Evolutionary conservation across 2,113 vertebrate genomes (phyloP), one percentile per base, ranked within the genome.

Genomic region (Taxidea taxus): DNA sequence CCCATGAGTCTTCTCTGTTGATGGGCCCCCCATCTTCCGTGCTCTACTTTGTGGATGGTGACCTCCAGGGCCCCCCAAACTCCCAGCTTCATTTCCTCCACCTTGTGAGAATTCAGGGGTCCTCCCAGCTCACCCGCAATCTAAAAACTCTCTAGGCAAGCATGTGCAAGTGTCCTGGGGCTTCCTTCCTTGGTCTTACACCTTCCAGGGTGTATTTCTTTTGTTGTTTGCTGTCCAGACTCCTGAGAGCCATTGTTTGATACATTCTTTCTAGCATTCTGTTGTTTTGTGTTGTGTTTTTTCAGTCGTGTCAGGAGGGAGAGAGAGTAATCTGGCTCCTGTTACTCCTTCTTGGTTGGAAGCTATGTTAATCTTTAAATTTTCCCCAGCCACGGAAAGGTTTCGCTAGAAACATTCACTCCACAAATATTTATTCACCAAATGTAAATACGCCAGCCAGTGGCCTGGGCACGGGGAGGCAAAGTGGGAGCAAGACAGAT

Each of bases 171-270:
- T 75, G 72, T 75, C 29, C 2, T 12, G 25, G 62, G 27, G 10
- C 87, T 34, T 0, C 0, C 21, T 29, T 8, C 27, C 81, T 15
- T 18, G 4, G 11, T 14, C 5, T 21, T 20, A 0, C 13, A 0
- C 0, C 7, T 3, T 54, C 37, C 49, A 2, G 39, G 13, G n/a
- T 20, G 0, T 0, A 3, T 5, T 39, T 14, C 20, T 68, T 60
- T 21, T 13, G 29, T 44, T 20, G 4, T 12, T 20, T 9, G 27
- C 1, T 14, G 27, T 12, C 37, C 18, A 34, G 10, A 39, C 16
- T 31, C 72, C 25, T 39, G 13, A 25, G 81, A 15, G 0, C n/a
- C 27, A 0, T 15, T 1, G 60, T 49, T 62, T 34, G 29, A 5
- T 54, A 0, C 6, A 2, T 47, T 49, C 44, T 72, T 6, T 21